Percentiles rank a stretch among this genome's conserved stretches.
Conservation (phyloP, 2,888 invertebrate genomes). For the Epistrophella euchroma region DNA sequence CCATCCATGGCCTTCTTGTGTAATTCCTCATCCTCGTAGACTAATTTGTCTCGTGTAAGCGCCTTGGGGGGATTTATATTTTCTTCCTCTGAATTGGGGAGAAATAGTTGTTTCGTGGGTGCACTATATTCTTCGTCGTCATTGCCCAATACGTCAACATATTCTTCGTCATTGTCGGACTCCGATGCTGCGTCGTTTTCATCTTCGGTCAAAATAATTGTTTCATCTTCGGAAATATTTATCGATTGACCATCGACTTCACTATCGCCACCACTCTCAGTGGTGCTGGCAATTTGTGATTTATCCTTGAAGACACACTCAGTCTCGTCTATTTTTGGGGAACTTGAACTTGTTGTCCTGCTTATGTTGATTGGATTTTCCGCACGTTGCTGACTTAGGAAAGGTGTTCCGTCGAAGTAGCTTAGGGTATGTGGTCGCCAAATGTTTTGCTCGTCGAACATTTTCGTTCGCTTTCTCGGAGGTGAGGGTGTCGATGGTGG, state of each 20-base stretch:
- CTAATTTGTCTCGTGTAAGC: conserved; percentile 81
- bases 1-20: conserved; percentile 83
- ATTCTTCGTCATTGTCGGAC: conserved; percentile 82
- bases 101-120: conserved; percentile 41
- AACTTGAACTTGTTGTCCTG: conserved; percentile 22
- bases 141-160: conserved; percentile 82
- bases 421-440: conserved; percentile 81
- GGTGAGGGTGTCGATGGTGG: conserved; percentile 84
- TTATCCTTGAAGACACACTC: conserved; percentile 77
- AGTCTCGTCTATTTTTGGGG: conserved; percentile 74
- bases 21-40: conserved; percentile 82
- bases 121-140: conserved; percentile 79
- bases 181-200: conserved; percentile 80
- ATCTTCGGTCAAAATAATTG: conserved; percentile 83
- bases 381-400: conserved; percentile 40
- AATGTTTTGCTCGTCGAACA: conserved; percentile 80
- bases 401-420: conserved; percentile 70
- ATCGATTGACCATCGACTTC: conserved; percentile 65
- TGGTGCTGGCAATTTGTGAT: conserved; percentile 61
- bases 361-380: conserved; percentile 44
- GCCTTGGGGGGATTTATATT: conserved; percentile 77
- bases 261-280: conserved; percentile 41
- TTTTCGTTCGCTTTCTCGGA: conserved; percentile 82
- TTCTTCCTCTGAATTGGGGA: conserved; percentile 53
- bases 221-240: conserved; percentile 80